Evolutionary conservation across 1,140 invertebrate species (phyloP), one percentile per base, ranked within the genome.

Genomic region (Pseudomyrmex flavicornis): DNA sequence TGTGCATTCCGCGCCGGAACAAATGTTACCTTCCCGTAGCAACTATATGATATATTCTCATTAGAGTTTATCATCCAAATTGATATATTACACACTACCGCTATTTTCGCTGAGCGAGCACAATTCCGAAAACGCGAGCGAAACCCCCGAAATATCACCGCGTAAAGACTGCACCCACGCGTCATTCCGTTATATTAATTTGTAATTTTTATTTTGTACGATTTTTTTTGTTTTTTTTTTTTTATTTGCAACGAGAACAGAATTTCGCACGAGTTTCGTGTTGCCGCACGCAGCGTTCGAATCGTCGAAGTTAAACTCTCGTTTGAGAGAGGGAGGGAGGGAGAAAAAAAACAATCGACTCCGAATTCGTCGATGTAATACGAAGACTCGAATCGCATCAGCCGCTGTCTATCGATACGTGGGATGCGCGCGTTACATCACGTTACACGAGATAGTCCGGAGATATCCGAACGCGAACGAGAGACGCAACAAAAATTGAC

Each of bases 41-140:
- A 35, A 61, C 61, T 52, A 76, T 76, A 76, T 66, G 74, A 76
- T 76, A 65, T 76, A 76, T 76, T 65, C 74, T 76, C 61, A 76
- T 76, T 76, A 76, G 74, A 79, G 63, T 79, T 79, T 58, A 79
- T 79, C 66, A 69, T 59, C 75, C 59, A 79, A 79, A 79, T 79
- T 79, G 63, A 79, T 79, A 79, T 79, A 79, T 10, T 48, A 58
- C 61, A 50, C 7, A 20, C 12, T 7, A 1, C 65, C 12, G 20
- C 1, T 58, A n/a, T 9, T 48, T 79, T 74, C 22, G 48, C 26
- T 12, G 61, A 12, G 44, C 15, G 12, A n/a, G 13, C 35, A 22
- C 10, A 58, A 69, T 75, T 66, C 12, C 35, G 35, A 35, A 9
- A 68, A 77, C 17, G 26, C 17, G 26, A 56, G n/a, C 1, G 44